These are phyloP conservation scores for Alsophila aescularia DNA, from an alignment of 2,888 invertebrate genomes.

Conservation along the genomic window DNA sequence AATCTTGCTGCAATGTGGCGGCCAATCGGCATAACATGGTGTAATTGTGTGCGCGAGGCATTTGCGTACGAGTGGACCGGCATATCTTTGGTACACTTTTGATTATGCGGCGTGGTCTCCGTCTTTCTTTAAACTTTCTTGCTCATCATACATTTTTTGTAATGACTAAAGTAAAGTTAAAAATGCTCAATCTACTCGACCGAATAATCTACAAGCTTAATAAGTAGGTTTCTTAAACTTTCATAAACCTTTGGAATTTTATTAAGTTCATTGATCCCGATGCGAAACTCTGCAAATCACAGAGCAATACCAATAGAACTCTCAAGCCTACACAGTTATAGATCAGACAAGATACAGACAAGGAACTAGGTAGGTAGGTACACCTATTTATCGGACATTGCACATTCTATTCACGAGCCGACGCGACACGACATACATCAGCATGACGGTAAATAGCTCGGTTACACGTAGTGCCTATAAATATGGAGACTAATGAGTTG, in stretches of 20 bases:
- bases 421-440: conserved; percentile 64
- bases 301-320: not conserved
- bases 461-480: conserved; percentile 66
- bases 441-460: conserved; percentile 53
- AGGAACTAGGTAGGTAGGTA: conserved; percentile 23
- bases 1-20: no score
- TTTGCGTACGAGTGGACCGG: no score
- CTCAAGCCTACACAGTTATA: conserved; percentile 22
- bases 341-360: conserved; percentile 31
- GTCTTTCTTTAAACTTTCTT: no score
- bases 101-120: no score
- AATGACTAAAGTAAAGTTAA: not conserved
- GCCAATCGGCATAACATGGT: no score
- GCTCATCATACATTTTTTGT: no score
- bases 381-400: conserved; percentile 40
- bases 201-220: no score
- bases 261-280: not conserved
- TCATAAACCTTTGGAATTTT: no score
- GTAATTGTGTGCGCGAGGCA: no score
- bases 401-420: conserved; percentile 52
- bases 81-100: no score
- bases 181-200: no score
- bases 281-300: not conserved
- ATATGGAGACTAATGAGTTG: conserved; percentile 58
- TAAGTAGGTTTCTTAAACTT: no score